Base-by-base conservation (phyloP, 2,888 invertebrate genomes). In the Epinotia demarniana region DNA sequence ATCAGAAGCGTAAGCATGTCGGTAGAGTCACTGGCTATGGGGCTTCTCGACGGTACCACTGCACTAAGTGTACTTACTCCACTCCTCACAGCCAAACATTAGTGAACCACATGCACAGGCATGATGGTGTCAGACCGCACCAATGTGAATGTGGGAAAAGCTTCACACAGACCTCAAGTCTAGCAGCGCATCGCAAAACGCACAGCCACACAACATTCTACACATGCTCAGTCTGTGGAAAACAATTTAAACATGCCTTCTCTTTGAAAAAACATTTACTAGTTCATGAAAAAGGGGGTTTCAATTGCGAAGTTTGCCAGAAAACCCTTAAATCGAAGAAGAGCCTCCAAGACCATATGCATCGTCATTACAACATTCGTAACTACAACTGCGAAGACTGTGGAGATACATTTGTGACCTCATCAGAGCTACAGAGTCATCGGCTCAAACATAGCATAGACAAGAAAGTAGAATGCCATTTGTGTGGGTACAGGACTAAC, bases 371-470 rank as follows among this genome's bases (percentile, higher is more conserved):
- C 68, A 93, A 94, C 78, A 88, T 94, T 61, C 86, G 86, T 63
- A 92, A 94, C 79, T 94, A 86, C 75, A 94, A 87, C 75, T 94
- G 94, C 84, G 94, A 94, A 80, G 90, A 90, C 57, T 94, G 94
- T 84, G 94, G 94, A 13, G 87, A 87, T 61, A 92, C 90, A 63
- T 94, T 94, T 87, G 91, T 94, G 3, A 92, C 94, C 60, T 87
- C 88, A 66, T 90, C 93, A 33, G 94, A 94, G 80, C 81, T 94
- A 77, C 77, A 85, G n/a, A 93, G 91, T 78, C 94, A 94, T 74
- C 90, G 86, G 78, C 89, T 85, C 76, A 93, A 87, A 78, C 94
- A 94, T 80, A 86, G 77, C 63, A 69, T 77, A 13, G 81, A 85
- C 12, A 92, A 90, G 77, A 87, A 83, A 75, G 81, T 91, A 49